Percentiles rank a stretch among this genome's conserved stretches.
Evolutionary conservation across 2,797 vertebrate species (phyloP).

Genomic region (Pseudochirops cupreus): DNA sequence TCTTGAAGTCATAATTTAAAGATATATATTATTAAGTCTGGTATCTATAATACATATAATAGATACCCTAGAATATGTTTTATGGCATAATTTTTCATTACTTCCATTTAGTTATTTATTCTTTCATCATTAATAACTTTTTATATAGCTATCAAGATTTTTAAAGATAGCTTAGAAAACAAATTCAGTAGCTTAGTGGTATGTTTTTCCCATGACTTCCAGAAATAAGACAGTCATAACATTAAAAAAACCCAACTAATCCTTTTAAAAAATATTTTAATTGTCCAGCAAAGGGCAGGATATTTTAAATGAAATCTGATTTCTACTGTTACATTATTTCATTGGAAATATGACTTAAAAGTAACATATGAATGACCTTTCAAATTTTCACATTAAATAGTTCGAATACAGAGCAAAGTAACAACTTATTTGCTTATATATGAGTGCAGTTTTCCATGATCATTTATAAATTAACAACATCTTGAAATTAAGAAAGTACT

Average conservation of each 20-base stretch:
- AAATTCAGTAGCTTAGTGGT: not conserved
- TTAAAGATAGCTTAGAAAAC: conserved; percentile 17
- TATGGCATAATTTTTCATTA: conserved; percentile 4
- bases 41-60: not conserved
- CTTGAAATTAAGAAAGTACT: conserved; percentile 61
- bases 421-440: conserved; percentile 44
- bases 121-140: conserved; percentile 17
- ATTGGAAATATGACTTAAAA: conserved; percentile 34
- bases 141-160: conserved; percentile 42
- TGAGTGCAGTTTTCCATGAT: conserved; percentile 55
- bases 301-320: conserved; percentile 44
- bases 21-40: conserved; percentile 5
- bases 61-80: not conserved
- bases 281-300: conserved; percentile 40
- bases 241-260: conserved; percentile 48
- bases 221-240: conserved; percentile 19
- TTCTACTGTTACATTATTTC: conserved; percentile 25
- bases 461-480: conserved; percentile 56
- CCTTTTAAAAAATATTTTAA: conserved; percentile 28
- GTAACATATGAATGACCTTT: conserved; percentile 15
- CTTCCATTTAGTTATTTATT: conserved; percentile 54
- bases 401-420: conserved; percentile 48
- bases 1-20: not conserved
- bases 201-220: conserved; percentile 34
- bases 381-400: conserved; percentile 39